A percentile compares a stretch with the other conserved stretches of the same genome.
Evolutionary conservation across 2,113 vertebrate genomes (phyloP).

Genomic region (Lepus europaeus): DNA sequence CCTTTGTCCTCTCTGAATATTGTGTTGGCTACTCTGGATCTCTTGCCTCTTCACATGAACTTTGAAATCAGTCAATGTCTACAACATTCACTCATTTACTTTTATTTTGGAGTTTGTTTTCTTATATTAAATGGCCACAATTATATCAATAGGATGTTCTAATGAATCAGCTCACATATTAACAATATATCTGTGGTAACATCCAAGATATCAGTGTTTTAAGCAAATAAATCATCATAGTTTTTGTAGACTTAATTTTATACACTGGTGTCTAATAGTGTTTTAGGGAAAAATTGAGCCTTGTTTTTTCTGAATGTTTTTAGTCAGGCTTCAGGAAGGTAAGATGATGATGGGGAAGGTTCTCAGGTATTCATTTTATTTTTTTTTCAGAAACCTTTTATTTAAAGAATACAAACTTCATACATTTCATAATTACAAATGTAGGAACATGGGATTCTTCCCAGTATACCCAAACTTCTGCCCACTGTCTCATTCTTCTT

Average conservation of each 20-base stretch:
- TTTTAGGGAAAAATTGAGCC: background rate
- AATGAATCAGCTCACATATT: constrained; percentile 49
- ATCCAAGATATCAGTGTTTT: background rate
- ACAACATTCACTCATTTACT: background rate
- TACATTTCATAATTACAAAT: no score
- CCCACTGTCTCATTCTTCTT: no score
- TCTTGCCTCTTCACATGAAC: background rate
- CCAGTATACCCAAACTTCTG: background rate
- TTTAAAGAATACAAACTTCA: no score
- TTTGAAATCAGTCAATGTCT: background rate
- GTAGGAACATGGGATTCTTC: background rate
- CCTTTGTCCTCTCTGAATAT: background rate
- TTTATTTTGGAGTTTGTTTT: background rate
- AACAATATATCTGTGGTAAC: constrained; percentile 5
- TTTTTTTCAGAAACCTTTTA: no score
- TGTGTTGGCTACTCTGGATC: background rate
- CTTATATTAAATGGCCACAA: background rate
- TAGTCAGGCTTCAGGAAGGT: constrained; percentile 15
- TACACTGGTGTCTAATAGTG: constrained; percentile 17
- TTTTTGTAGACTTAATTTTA: constrained; percentile 37
- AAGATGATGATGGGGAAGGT: background rate
- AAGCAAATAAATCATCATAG: constrained; percentile 13
- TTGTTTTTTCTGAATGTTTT: constrained; percentile 55
- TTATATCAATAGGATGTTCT: background rate
- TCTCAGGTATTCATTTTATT: background rate